phyloP scores from a whole-genome alignment of 2,113 vertebrate species.

The Mormoops blainvillei region DNA sequence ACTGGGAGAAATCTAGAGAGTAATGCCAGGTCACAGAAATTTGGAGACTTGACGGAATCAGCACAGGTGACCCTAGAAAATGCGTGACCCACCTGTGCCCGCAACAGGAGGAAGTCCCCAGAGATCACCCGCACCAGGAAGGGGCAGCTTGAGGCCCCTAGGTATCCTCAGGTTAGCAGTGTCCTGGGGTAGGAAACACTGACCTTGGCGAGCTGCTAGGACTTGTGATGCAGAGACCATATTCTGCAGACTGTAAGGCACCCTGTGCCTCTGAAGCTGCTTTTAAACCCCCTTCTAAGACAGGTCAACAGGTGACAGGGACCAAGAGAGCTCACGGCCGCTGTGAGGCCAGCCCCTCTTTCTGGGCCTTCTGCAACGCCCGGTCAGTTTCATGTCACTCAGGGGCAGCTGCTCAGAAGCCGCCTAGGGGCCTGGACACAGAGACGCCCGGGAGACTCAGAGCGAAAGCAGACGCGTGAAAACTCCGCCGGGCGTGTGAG shows the following conservation, averaged over 20 bases:
- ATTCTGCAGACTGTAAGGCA: not conserved
- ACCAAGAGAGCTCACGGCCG: rapidly evolving
- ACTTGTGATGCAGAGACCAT: rapidly evolving
- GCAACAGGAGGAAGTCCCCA: not conserved
- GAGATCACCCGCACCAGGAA: rapidly evolving
- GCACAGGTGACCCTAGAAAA: rapidly evolving
- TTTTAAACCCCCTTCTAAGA: not conserved
- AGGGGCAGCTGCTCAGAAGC: not conserved
- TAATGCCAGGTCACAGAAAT: not conserved
- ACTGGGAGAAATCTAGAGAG: not conserved
- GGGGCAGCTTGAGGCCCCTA: not conserved
- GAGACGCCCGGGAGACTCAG: not conserved
- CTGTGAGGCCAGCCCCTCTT: not conserved
- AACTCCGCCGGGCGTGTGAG: rapidly evolving
- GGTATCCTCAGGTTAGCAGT: not conserved
- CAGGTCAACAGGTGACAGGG: rapidly evolving
- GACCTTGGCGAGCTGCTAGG: not conserved
- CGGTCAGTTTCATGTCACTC: not conserved
- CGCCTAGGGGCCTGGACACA: not conserved
- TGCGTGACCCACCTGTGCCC: not conserved
- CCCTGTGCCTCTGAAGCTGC: not conserved
- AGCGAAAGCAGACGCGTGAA: not conserved
- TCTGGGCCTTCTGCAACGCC: not conserved
- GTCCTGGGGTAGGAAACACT: not conserved
- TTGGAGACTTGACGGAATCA: not conserved